Evolutionary conservation across 2,888 invertebrate species (phyloP).

Genomic region (Thysanoteuthis rhombus): DNA sequence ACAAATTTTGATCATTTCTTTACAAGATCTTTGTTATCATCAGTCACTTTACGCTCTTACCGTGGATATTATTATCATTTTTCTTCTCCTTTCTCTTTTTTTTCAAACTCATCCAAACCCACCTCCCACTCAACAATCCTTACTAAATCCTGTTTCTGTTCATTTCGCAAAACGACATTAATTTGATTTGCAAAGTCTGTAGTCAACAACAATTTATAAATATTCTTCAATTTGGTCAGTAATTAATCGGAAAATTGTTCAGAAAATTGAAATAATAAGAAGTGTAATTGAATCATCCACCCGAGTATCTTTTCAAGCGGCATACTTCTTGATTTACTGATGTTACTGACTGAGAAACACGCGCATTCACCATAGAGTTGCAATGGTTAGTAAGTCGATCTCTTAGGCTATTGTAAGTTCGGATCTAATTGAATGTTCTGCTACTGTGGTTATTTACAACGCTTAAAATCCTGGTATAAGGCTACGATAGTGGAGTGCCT

Average conservation of each 20-base stretch:
- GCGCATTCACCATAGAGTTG: not conserved
- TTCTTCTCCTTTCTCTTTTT: not conserved
- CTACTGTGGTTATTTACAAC: not conserved
- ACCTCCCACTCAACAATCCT: too few species aligned
- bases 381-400: not conserved
- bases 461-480: not conserved
- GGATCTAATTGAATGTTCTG: not conserved
- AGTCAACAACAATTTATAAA: not conserved
- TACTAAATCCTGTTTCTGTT: not conserved
- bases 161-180: not conserved
- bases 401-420: not conserved
- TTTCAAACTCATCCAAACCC: too few species aligned
- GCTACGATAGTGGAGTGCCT: too few species aligned
- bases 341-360: not conserved
- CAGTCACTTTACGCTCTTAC: too few species aligned
- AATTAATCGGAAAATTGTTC: not conserved
- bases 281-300: not conserved
- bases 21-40: too few species aligned
- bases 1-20: too few species aligned
- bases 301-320: not conserved
- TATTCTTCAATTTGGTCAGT: not conserved
- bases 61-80: not conserved
- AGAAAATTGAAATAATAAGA: not conserved
- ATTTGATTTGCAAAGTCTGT: not conserved
- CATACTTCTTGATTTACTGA: not conserved